Base-by-base conservation (phyloP, 2,797 vertebrate species). In the Alauda arvensis region DNA sequence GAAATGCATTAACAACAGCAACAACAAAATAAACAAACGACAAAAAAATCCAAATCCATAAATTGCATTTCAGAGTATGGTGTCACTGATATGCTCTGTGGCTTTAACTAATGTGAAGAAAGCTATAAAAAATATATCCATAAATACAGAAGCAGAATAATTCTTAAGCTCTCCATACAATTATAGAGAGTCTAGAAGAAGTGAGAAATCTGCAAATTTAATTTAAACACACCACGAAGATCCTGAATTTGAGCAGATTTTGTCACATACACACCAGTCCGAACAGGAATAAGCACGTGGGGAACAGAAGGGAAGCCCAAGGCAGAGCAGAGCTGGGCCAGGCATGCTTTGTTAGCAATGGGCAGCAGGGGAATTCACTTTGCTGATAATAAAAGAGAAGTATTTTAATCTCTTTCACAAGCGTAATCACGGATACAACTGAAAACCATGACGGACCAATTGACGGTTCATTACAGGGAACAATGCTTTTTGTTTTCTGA, bases 341-440 rank as follows among this genome's bases (percentile, higher is more conserved):
- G 71, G 76, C 42, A 42, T 2, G 12, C 76, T 87, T 78, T 88
- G 88, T 93, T 74, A 68, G 84, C 19, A 59, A 34, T 1, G 0
- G 25, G 67, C 74, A 90, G 84, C 63, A 55, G 53, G 65, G 87
- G 67, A 91, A 91, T 89, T 91, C 43, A 75, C 74, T 92, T 81
- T n/a, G 71, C 80, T 82, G 93, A 95, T 92, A 91, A 92, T 85
- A 94, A 93, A 76, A 92, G 79, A 74, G 75, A 92, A 94, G 74
- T 85, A 93, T 92, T 92, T 94, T 92, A 93, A 94, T 94, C 92
- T 91, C 93, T 91, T 93, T 88, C 91, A 87, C 79, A 87, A 92
- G 83, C 70, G 15, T 57, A 71, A 94, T 88, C 88, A 90, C 7
- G 28, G 85, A 89, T 80, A 92, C 89, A 89, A 81, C 55, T 43